Conservation (phyloP, 30 jellyfish, hydroid and myxozoan genomes). For the Aurelia aurita complex sp. Pacific region DNA sequence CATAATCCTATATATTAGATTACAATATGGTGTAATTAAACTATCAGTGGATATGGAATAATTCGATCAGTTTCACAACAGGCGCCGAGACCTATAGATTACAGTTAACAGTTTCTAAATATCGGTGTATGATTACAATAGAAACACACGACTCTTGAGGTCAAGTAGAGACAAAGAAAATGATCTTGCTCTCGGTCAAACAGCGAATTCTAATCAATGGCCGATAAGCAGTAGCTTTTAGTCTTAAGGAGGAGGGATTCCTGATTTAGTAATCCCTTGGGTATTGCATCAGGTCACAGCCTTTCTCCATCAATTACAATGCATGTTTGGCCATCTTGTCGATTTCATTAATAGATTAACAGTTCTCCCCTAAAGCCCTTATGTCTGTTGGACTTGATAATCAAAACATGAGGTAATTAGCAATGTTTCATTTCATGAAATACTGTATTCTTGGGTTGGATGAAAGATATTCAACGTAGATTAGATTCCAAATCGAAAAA, state of each 20-base stretch:
- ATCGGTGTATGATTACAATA: constrained; percentile 39
- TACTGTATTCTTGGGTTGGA: no score
- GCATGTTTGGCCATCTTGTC: constrained; percentile 2
- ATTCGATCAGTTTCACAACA: constrained; percentile 54
- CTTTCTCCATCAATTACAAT: not conserved
- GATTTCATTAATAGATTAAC: not conserved
- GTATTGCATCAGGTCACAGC: constrained; percentile 27
- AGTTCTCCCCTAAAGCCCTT: not conserved
- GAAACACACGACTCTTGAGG: constrained; percentile 35
- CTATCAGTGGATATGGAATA: constrained; percentile 65
- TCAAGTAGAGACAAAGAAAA: not conserved
- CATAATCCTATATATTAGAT: constrained; percentile 55
- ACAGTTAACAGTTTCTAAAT: constrained; percentile 23
- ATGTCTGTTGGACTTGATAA: not conserved
- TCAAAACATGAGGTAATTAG: not conserved
- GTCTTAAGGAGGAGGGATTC: constrained; percentile 37
- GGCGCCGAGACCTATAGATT: constrained; percentile 74
- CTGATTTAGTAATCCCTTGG: not conserved
- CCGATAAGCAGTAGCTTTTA: constrained; percentile 9
- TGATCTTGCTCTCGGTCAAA: constrained; percentile 1
- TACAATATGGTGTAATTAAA: constrained; percentile 56
- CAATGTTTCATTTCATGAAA: not conserved
- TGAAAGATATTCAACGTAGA: no score
- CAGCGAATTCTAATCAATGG: not conserved
- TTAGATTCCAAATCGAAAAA: no score